Percentiles rank a stretch among this genome's conserved stretches.
phyloP scores from a whole-genome alignment of 2,888 invertebrate species.

The Marronus borbonicus region DNA sequence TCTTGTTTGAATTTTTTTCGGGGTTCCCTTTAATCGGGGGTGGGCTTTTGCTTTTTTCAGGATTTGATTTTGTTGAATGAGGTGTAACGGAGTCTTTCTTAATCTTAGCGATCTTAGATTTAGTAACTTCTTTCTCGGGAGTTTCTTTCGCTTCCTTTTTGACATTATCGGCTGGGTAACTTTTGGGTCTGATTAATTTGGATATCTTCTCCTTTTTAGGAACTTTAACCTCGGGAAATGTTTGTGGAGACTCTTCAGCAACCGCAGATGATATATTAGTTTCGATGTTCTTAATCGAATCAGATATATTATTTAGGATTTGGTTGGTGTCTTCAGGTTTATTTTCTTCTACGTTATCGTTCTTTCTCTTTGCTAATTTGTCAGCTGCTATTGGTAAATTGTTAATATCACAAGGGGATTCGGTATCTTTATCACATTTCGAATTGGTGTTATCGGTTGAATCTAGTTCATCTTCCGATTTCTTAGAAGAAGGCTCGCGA shows the following conservation, averaged over 20 bases:
- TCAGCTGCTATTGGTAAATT: background rate
- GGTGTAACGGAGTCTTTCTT: slow-evolving; percentile 57
- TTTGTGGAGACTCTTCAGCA: slow-evolving; percentile 58
- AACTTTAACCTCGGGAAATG: slow-evolving; percentile 51
- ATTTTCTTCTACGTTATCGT: slow-evolving; percentile 9
- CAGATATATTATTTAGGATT: slow-evolving; percentile 62
- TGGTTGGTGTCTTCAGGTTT: slow-evolving; percentile 60
- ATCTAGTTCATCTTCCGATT: slow-evolving; percentile 43
- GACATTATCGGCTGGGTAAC: slow-evolving; percentile 72
- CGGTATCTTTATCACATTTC: slow-evolving; percentile 33
- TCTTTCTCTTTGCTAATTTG: background rate
- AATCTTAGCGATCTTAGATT: slow-evolving; percentile 70
- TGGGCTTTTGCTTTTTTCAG: slow-evolving; percentile 47
- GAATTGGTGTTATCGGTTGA: slow-evolving; percentile 14
- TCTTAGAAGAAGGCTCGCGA: slow-evolving; percentile 58
- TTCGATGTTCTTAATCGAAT: slow-evolving; percentile 64
- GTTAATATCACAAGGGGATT: slow-evolving; percentile 35
- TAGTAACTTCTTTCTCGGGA: slow-evolving; percentile 51
- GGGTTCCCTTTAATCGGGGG: slow-evolving; percentile 7
- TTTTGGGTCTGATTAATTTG: slow-evolving; percentile 73
- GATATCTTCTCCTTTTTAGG: slow-evolving; percentile 68
- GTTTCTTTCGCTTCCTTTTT: slow-evolving; percentile 45
- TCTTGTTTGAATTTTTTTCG: slow-evolving; percentile 57
- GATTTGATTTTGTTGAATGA: background rate
- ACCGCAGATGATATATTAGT: slow-evolving; percentile 50